These are phyloP conservation scores for Sparus aurata DNA, from an alignment of 2,797 vertebrate genomes.

Conservation along the genomic window DNA sequence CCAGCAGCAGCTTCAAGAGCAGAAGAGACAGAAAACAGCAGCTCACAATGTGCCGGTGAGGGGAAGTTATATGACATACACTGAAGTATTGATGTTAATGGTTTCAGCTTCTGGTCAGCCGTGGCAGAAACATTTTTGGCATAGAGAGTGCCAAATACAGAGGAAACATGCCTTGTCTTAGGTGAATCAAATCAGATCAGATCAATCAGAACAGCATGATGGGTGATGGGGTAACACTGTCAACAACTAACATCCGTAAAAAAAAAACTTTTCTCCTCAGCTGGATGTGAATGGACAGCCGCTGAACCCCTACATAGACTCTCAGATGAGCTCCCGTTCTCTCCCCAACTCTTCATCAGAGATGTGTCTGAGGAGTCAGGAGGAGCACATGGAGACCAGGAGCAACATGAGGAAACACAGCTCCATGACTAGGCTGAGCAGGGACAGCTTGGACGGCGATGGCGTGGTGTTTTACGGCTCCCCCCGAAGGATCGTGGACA, in stretches of 20 bases:
- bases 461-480: constrained; percentile 83
- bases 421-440: constrained; percentile 93
- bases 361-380: constrained; percentile 92
- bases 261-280: constrained; percentile 46
- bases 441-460: constrained; percentile 90
- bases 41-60: constrained; percentile 71
- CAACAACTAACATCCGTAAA: background rate
- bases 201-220: background rate
- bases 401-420: constrained; percentile 94
- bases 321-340: constrained; percentile 84
- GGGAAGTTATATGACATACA: background rate
- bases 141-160: background rate
- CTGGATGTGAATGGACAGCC: constrained; percentile 87
- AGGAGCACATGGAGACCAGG: constrained; percentile 89
- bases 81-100: background rate
- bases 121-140: background rate
- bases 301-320: constrained; percentile 83
- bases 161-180: background rate
- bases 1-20: constrained; percentile 97
- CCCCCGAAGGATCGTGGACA: constrained; percentile 91
- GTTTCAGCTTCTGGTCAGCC: background rate
- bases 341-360: constrained; percentile 95
- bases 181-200: background rate
- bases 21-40: constrained; percentile 92
- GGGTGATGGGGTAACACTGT: background rate